Percentiles rank a stretch among this genome's conserved stretches.
Conservation (phyloP, 2,113 vertebrate species). For the Argyrosomus japonicus region DNA sequence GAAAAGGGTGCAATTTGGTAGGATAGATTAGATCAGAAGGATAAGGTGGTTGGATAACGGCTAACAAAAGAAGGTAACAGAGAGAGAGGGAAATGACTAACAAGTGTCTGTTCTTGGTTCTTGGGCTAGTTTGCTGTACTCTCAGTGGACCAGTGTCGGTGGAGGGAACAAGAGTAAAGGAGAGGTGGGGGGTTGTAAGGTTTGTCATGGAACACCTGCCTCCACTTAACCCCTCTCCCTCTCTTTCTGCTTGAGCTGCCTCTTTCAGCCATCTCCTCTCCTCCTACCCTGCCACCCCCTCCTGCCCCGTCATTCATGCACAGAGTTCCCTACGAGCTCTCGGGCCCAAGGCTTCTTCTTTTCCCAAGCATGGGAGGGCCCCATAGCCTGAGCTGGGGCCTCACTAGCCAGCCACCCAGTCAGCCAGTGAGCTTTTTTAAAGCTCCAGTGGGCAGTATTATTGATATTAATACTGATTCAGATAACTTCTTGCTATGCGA, state of each 20-base stretch:
- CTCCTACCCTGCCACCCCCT: constrained; percentile 66
- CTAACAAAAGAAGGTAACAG: constrained; percentile 58
- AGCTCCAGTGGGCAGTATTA: constrained; percentile 15
- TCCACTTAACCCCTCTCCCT: constrained; percentile 86
- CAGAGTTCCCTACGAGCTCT: constrained; percentile 71
- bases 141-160: constrained; percentile 52
- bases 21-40: constrained; percentile 68
- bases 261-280: constrained; percentile 81
- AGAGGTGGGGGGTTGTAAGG: constrained; percentile 67
- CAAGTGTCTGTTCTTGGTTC: constrained; percentile 72
- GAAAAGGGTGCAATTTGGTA: constrained; percentile 56
- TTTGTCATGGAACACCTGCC: constrained; percentile 85
- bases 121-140: constrained; percentile 48
- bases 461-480: constrained; percentile 1
- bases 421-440: constrained; percentile 26
- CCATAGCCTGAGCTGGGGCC: constrained; percentile 54
- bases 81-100: constrained; percentile 59
- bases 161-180: constrained; percentile 48
- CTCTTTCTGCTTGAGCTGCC: constrained; percentile 88
- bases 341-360: constrained; percentile 71
- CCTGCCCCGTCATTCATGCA: constrained; percentile 74
- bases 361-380: constrained; percentile 74
- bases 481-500: not conserved
- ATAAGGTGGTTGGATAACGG: constrained; percentile 65
- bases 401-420: constrained; percentile 25